Evolutionary conservation across 2,113 vertebrate genomes (phyloP).

Genomic region (Hystrix brachyura): DNA sequence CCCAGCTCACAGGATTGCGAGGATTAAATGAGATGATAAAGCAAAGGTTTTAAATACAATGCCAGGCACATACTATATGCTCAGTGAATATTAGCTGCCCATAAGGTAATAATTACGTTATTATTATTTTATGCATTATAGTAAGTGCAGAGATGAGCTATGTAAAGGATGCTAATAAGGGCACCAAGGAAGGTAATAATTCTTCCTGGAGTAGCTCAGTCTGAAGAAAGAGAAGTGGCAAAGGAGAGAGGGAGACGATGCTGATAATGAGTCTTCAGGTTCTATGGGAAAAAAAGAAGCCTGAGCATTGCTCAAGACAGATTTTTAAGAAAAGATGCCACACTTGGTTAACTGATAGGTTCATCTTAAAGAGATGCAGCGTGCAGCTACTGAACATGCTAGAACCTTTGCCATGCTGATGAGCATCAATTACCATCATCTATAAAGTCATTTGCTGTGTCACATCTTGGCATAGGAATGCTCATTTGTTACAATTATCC

Average conservation of each 20-base stretch:
- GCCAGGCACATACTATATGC: neutral
- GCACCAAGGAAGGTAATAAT: neutral
- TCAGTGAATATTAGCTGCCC: neutral
- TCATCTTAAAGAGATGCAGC: neutral
- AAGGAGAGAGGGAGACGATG: neutral
- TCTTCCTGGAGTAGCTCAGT: neutral
- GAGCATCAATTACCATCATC: conserved; percentile 31
- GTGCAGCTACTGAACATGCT: conserved; percentile 7
- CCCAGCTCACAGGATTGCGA: neutral
- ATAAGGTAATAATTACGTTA: neutral
- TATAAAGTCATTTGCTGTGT: conserved; percentile 48
- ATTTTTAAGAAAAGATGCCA: neutral
- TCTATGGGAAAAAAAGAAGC: neutral
- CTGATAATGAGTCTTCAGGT: neutral
- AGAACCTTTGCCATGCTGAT: neutral
- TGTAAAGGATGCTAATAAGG: neutral
- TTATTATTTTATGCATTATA: neutral
- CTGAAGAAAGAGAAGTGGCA: neutral
- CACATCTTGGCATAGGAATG: conserved; percentile 26
- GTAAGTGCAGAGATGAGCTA: neutral
- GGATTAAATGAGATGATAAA: neutral
- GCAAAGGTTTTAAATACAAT: neutral
- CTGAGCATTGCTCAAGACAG: conserved; percentile 37
- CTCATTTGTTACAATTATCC: conserved; percentile 75
- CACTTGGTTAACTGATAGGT: neutral